Evolutionary conservation across 2,888 invertebrate genomes (phyloP).

Genomic region (Colletes collaris): DNA sequence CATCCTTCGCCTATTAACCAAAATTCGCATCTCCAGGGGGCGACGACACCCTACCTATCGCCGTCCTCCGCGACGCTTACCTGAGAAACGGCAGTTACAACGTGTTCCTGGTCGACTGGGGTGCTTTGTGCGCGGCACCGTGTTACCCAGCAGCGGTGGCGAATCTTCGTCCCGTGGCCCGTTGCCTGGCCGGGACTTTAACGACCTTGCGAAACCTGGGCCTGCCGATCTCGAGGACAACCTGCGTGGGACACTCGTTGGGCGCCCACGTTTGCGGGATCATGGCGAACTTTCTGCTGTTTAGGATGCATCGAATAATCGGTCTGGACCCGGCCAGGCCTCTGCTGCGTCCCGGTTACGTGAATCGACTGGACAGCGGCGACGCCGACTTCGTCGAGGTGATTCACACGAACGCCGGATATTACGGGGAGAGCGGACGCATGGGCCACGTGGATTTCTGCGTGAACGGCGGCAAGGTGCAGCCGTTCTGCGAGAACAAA

Average conservation of each 20-base stretch:
- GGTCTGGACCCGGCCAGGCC: constrained; percentile 91
- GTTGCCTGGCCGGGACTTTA: constrained; percentile 88
- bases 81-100: constrained; percentile 90
- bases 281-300: constrained; percentile 89
- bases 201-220: constrained; percentile 87
- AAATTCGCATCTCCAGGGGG: constrained; percentile 83
- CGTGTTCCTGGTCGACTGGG: constrained; percentile 91
- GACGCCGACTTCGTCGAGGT: constrained; percentile 91
- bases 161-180: constrained; percentile 89
- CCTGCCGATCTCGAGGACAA: constrained; percentile 86
- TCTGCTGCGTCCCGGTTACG: constrained; percentile 86
- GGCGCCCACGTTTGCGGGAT: constrained; percentile 92
- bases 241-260: constrained; percentile 91
- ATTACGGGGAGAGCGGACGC: constrained; percentile 90
- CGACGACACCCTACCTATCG: constrained; percentile 89
- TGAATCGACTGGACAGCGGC: constrained; percentile 88
- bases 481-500: constrained; percentile 90
- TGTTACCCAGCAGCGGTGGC: constrained; percentile 91
- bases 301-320: constrained; percentile 89
- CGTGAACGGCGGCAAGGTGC: constrained; percentile 90
- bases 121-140: constrained; percentile 87
- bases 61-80: constrained; percentile 90
- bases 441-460: constrained; percentile 92
- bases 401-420: constrained; percentile 91
- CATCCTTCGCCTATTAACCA: background rate